Evolutionary conservation across 2,888 invertebrate species (phyloP), one percentile per base, ranked within the genome.

Genomic region (Hydraecia micacea): DNA sequence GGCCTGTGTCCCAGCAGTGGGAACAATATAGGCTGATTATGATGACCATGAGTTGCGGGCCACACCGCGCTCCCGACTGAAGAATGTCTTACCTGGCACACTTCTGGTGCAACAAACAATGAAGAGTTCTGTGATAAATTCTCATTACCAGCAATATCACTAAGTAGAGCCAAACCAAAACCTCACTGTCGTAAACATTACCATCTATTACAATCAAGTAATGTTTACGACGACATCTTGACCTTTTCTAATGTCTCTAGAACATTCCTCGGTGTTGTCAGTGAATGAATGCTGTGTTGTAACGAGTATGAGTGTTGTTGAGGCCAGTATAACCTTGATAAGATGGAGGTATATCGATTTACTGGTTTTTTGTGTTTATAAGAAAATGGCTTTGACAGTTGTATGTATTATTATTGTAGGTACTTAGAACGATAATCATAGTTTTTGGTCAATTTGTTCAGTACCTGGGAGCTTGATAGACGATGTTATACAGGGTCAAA

Each of bases 251-350:
- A 76, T 74, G 58, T 46, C 69, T 81, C 75, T 73, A 74, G 82
- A 85, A 84, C 73, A 85, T 84, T 88, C 77, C 73, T 49, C 67
- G 32, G 49, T 32, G 73, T 69, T 74, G 80, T 63, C 69, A 75
- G 79, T 74, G 77, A 86, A 84, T 76, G 74, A 90, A 81, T 60
- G 69, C 39, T 39, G 74, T 84, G 65, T 46, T 81, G 79, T 75
- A 79, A 73, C 11, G 39, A 71, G 28, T 77, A 75, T 60, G 77
- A 70, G 62, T 60, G 71, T 60, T 21, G 21, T 39, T 69, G 73
- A 78, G 87, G 81, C 25, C 73, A 52, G 1, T 0, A 18, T 78
- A 73, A 73, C 88, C 75, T 87, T 86, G 83, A 25, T 36, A 25
- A 71, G 63, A 55, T 67, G 25, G 13, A 49, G 39, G 65, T 66